A percentile compares a stretch with the other conserved stretches of the same genome.
These are phyloP conservation scores for Caenorhabditis afra DNA, from an alignment of 2,888 invertebrate genomes.

Conservation along the genomic window DNA sequence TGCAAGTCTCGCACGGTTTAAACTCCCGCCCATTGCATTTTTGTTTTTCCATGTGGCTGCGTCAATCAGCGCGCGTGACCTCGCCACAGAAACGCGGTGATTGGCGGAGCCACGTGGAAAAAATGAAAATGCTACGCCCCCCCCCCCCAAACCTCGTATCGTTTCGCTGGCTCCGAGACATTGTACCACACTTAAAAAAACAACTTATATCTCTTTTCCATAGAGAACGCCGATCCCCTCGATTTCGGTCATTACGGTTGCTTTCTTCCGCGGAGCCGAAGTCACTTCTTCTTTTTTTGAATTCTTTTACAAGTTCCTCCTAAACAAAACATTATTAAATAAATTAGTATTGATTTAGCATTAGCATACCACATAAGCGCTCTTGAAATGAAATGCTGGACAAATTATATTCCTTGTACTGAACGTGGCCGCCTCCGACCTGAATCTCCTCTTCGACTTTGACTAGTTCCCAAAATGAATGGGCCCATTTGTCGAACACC, in stretches of 20 bases:
- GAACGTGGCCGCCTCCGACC: constrained; percentile 64
- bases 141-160: constrained; percentile 23
- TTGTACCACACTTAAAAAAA: background rate
- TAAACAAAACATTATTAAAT: constrained; percentile 64
- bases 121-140: no score
- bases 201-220: constrained; percentile 8
- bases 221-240: constrained; percentile 35
- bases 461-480: constrained; percentile 61
- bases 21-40: no score
- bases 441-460: constrained; percentile 61
- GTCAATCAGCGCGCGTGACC: no score
- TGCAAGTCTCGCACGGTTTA: no score
- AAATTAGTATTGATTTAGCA: constrained; percentile 51
- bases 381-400: constrained; percentile 52
- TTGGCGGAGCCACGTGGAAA: no score
- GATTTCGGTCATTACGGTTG: constrained; percentile 41
- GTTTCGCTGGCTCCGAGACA: background rate
- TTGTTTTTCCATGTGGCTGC: no score
- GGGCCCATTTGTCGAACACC: constrained; percentile 51
- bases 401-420: constrained; percentile 59
- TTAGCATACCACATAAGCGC: constrained; percentile 59
- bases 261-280: constrained; percentile 61
- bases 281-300: constrained; percentile 17
- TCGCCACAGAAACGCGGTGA: background rate
- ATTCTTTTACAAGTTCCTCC: constrained; percentile 61